Conservation (phyloP, 2,113 vertebrate species). For the Pseudolaguvia tuberculata region DNA sequence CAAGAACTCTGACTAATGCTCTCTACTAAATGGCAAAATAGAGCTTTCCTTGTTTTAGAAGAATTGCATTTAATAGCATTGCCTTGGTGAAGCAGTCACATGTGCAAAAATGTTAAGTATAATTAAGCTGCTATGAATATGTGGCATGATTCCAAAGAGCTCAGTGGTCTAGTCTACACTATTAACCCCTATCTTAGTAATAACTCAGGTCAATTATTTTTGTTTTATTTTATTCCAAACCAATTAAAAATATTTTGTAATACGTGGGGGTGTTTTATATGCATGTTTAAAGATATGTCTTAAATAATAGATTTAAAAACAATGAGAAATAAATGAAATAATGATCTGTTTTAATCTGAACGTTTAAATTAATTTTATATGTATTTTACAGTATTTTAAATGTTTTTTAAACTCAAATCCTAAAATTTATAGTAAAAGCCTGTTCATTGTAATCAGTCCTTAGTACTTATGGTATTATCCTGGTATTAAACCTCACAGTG, state of each 20-base stretch:
- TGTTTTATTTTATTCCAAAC: background rate
- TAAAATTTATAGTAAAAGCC: background rate
- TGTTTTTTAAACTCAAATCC: background rate
- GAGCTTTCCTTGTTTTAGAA: conserved; percentile 48
- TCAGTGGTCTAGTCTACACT: conserved; percentile 43
- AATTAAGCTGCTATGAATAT: conserved; percentile 56
- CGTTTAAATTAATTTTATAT: background rate
- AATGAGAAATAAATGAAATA: background rate
- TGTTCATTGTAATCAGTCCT: conserved; percentile 31
- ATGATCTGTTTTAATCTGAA: background rate
- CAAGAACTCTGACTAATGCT: conserved; percentile 33
- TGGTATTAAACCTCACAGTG: conserved; percentile 24
- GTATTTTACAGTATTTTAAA: background rate
- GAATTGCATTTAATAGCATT: conserved; percentile 53
- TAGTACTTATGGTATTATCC: conserved; percentile 24
- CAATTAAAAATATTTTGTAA: background rate
- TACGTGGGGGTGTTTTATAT: background rate
- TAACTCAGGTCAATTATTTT: background rate
- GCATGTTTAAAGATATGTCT: background rate
- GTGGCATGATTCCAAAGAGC: conserved; percentile 40
- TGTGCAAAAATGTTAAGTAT: conserved; percentile 54
- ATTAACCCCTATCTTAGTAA: conserved; percentile 42
- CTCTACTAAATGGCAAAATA: conserved; percentile 30
- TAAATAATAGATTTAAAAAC: background rate
- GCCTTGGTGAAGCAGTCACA: conserved; percentile 54